Percentiles rank a stretch among this genome's conserved stretches.
Conservation (phyloP, 2,888 invertebrate species). For the Steinernema scapterisci region DNA sequence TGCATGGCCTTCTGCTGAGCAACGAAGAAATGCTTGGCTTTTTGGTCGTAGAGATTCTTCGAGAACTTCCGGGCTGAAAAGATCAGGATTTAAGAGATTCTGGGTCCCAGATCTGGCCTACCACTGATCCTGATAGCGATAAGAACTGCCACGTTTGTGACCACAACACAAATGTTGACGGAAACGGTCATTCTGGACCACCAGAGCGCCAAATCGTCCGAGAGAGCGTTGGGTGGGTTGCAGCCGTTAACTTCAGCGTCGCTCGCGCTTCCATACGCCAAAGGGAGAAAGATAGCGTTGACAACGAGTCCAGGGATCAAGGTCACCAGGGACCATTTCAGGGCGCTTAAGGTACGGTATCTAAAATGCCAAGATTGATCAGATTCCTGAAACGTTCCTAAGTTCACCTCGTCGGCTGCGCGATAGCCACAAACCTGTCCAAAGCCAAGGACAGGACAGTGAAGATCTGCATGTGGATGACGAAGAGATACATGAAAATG, state of each 20-base stretch:
- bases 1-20: neutral
- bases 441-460: neutral
- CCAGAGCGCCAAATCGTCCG: neutral
- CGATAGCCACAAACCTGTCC: constrained; percentile 5
- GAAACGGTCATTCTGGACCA: neutral
- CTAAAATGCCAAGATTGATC: neutral
- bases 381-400: neutral
- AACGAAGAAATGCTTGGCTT: neutral
- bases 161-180: neutral
- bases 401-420: neutral
- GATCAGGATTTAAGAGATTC: neutral
- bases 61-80: neutral
- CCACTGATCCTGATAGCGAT: neutral
- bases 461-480: neutral
- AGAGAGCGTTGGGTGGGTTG: neutral
- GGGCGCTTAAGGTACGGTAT: neutral
- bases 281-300: neutral
- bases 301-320: neutral
- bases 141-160: neutral
- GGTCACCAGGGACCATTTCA: neutral
- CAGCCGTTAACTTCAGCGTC: neutral
- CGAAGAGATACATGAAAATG: neutral
- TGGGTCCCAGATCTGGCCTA: neutral
- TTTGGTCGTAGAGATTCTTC: neutral
- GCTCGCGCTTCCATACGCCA: neutral